phyloP scores from a whole-genome alignment of 2,888 invertebrate species.

The Drosophila mayaguana region DNA sequence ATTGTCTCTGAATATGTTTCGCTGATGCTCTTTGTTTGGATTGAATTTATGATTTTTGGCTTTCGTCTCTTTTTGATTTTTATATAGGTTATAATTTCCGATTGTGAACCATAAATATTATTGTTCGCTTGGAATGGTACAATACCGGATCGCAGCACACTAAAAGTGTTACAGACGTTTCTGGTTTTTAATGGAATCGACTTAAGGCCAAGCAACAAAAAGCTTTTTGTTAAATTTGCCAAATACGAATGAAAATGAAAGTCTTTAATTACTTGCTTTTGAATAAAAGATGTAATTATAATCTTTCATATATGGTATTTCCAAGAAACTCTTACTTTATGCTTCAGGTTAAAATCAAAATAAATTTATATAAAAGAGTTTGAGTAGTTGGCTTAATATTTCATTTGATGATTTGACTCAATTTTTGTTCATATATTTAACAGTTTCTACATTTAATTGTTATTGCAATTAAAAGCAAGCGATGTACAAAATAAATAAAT shows the following conservation, averaged over 20 bases:
- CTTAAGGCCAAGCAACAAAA: constrained; percentile 4
- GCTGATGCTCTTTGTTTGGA: constrained; percentile 45
- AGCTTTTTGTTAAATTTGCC: neutral
- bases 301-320: neutral
- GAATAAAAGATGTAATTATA: neutral
- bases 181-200: constrained; percentile 21
- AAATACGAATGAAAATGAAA: neutral
- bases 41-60: constrained; percentile 51
- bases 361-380: too few relatives aligned
- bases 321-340: neutral
- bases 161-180: constrained; percentile 20
- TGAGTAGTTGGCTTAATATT: neutral
- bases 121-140: constrained; percentile 20
- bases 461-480: neutral
- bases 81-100: constrained; percentile 57
- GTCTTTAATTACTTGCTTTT: neutral
- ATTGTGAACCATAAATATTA: constrained; percentile 53
- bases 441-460: neutral
- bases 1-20: constrained; percentile 54
- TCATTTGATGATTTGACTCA: too few relatives aligned
- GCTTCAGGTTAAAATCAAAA: too few relatives aligned
- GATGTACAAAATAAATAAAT: neutral
- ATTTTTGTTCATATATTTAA: neutral
- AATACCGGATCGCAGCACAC: constrained; percentile 15
- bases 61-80: constrained; percentile 40